phyloP scores from a whole-genome alignment of 2,888 invertebrate genomes.

The Strigamia maritima region DNA sequence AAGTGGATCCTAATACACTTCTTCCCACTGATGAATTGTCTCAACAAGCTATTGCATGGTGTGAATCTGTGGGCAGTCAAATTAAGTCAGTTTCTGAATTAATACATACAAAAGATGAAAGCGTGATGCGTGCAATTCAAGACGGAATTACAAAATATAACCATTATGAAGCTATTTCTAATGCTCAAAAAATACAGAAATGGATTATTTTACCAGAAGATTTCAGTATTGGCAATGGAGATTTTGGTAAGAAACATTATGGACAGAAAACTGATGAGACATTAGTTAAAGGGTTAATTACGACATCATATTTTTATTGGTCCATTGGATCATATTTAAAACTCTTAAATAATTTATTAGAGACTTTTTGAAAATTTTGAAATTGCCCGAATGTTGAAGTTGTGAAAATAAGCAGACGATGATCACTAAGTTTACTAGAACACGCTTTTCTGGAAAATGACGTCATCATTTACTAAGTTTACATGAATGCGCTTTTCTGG shows the following conservation, averaged over 20 bases:
- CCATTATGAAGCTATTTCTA: conserved; percentile 15
- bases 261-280: no score
- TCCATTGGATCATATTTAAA: no score
- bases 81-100: conserved; percentile 53
- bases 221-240: conserved; percentile 35
- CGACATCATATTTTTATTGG: no score
- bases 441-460: no score
- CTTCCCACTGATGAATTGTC: conserved; percentile 69
- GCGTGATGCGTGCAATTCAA: conserved; percentile 35
- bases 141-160: background rate
- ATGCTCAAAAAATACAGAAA: conserved; percentile 36
- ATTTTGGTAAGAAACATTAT: conserved; percentile 48
- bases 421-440: no score
- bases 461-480: no score
- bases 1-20: conserved; percentile 68
- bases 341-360: no score
- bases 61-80: conserved; percentile 60
- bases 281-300: no score
- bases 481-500: no score
- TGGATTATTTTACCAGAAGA: conserved; percentile 36
- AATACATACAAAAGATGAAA: conserved; percentile 42
- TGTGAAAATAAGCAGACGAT: no score
- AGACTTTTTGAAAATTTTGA: no score
- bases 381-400: no score
- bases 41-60: conserved; percentile 66